phyloP scores from a whole-genome alignment of 2,113 vertebrate genomes.

The Passer montanus region DNA sequence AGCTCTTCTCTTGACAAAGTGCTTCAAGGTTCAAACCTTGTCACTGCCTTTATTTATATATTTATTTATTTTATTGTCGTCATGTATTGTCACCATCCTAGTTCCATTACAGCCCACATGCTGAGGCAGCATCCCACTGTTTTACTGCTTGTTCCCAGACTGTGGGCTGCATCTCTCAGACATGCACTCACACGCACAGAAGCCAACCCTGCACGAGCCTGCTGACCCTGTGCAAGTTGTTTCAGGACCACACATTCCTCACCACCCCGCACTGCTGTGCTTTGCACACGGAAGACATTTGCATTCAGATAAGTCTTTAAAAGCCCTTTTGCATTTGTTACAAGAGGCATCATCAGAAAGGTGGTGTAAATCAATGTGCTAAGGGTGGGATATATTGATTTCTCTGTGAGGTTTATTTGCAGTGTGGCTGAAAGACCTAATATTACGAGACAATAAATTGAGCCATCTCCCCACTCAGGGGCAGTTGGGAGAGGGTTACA shows the following conservation, averaged over 20 bases:
- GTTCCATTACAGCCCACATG: neutral
- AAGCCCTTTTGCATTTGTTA: slow-evolving; percentile 5
- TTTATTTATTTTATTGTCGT: neutral
- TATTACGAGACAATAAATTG: neutral
- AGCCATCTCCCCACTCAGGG: neutral
- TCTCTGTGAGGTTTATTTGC: slow-evolving; percentile 14
- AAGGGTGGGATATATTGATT: slow-evolving; percentile 37
- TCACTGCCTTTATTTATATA: neutral
- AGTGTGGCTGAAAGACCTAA: neutral
- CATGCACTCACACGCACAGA: neutral
- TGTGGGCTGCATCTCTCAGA: neutral
- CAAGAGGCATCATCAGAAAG: neutral
- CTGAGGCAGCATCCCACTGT: neutral
- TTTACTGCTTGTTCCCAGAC: neutral
- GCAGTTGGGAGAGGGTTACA: neutral
- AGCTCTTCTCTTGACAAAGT: neutral
- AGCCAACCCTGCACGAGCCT: neutral
- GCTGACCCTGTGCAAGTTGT: neutral
- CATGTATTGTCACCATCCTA: neutral
- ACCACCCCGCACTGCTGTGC: neutral
- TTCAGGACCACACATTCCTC: neutral
- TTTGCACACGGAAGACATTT: neutral
- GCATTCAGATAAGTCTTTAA: neutral
- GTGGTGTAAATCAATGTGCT: slow-evolving; percentile 16
- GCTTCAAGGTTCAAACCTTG: neutral